Evolutionary conservation across 2,113 vertebrate species (phyloP).

Genomic region (Leptodactylus fuscus): DNA sequence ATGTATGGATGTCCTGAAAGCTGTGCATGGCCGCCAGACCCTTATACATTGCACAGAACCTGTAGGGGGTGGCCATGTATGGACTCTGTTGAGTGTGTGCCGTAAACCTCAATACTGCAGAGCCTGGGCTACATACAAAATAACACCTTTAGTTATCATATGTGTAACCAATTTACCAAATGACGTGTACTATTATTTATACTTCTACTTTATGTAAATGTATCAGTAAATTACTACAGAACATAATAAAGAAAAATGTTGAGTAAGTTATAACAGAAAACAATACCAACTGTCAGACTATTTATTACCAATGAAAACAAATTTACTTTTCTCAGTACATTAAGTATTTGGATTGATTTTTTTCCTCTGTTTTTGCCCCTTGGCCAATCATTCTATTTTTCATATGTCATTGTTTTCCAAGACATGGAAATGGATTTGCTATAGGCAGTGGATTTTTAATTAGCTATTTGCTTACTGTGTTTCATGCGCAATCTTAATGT

Average conservation of each 20-base stretch:
- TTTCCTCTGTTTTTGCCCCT: background rate
- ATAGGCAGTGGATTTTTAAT: constrained; percentile 42
- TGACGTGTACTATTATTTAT: too few relatives aligned
- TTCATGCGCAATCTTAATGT: constrained; percentile 1
- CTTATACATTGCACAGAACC: too few relatives aligned
- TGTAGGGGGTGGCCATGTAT: too few relatives aligned
- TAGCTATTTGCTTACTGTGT: constrained; percentile 15
- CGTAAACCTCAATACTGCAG: too few relatives aligned
- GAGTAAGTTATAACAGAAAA: background rate
- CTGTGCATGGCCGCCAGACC: too few relatives aligned
- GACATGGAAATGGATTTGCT: constrained; percentile 46
- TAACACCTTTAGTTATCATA: too few relatives aligned
- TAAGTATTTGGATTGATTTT: constrained; percentile 39
- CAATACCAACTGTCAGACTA: background rate
- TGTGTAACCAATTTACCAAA: too few relatives aligned
- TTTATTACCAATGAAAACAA: constrained; percentile 32
- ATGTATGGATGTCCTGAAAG: too few relatives aligned
- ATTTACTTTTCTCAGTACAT: constrained; percentile 28
- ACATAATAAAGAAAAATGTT: background rate
- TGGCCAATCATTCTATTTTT: constrained; percentile 20
- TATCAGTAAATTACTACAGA: background rate
- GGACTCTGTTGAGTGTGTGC: too few relatives aligned
- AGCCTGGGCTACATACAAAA: too few relatives aligned
- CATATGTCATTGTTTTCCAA: constrained; percentile 26
- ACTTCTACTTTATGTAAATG: background rate